These are phyloP conservation scores for Mormyrops boulengeri DNA, from an alignment of 2,797 vertebrate genomes.

Conservation along the genomic window DNA sequence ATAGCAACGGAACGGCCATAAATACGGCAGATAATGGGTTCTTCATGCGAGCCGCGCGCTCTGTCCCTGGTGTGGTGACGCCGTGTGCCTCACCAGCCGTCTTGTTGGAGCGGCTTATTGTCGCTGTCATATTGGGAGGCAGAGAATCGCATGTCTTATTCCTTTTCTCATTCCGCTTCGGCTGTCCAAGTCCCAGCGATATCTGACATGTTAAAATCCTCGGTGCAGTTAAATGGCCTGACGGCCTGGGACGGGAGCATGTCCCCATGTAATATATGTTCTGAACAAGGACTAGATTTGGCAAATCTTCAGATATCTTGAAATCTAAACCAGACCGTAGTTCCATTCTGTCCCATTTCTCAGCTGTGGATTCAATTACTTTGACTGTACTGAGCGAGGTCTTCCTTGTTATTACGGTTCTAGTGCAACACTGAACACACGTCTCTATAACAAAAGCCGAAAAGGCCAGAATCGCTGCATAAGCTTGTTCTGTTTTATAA, in stretches of 20 bases:
- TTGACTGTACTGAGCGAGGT: constrained; percentile 27
- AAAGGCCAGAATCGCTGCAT: background rate
- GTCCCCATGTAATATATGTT: constrained; percentile 41
- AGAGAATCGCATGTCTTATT: constrained; percentile 44
- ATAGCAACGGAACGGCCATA: constrained; percentile 53
- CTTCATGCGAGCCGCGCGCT: constrained; percentile 49
- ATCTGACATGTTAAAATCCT: constrained; percentile 46
- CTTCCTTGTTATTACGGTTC: constrained; percentile 23
- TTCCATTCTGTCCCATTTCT: constrained; percentile 29
- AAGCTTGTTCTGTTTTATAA: background rate
- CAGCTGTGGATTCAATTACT: constrained; percentile 44
- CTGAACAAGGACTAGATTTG: constrained; percentile 33
- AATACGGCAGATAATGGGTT: constrained; percentile 55
- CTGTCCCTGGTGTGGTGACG: constrained; percentile 44
- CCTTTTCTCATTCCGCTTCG: constrained; percentile 37
- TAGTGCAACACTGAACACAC: background rate
- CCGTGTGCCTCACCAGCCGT: constrained; percentile 48
- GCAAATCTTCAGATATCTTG: constrained; percentile 29
- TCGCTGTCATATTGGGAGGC: constrained; percentile 36
- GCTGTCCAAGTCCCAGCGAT: constrained; percentile 32
- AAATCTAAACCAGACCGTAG: constrained; percentile 39
- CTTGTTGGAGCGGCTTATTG: constrained; percentile 42
- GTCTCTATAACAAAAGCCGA: background rate
- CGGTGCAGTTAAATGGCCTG: constrained; percentile 29
- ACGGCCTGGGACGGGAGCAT: constrained; percentile 26